Evolutionary conservation across 2,797 vertebrate genomes (phyloP).

Genomic region (Onychomys arenicola): DNA sequence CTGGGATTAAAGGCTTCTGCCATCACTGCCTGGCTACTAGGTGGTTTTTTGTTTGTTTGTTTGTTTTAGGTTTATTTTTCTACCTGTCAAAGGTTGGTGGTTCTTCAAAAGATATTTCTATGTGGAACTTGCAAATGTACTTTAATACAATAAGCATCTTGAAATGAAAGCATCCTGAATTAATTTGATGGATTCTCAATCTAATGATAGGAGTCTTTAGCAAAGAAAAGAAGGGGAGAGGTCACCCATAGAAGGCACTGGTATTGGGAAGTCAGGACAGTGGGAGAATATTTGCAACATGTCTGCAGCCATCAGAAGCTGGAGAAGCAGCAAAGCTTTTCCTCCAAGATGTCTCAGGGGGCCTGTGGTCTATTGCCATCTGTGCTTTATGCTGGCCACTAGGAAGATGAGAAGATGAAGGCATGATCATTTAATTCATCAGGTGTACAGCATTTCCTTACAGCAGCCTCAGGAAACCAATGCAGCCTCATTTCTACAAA

Average conservation of each 20-base stretch:
- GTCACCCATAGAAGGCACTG: rapidly evolving
- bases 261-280: rapidly evolving
- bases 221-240: neutral
- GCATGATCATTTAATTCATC: neutral
- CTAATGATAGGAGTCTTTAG: neutral
- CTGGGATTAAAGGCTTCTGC: no score
- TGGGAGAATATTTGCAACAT: rapidly evolving
- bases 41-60: neutral
- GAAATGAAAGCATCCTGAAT: neutral
- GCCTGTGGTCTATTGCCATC: neutral
- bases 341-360: rapidly evolving
- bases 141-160: neutral
- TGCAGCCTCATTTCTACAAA: neutral
- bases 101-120: neutral
- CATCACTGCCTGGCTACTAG: neutral
- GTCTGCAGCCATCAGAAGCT: rapidly evolving
- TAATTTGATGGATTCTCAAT: neutral
- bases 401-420: neutral
- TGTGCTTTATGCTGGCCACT: neutral
- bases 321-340: neutral
- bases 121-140: neutral
- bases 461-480: neutral
- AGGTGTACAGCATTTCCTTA: neutral
- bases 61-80: neutral
- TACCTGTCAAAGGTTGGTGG: neutral